Evolutionary conservation across 2,797 vertebrate species (phyloP), one percentile per base, ranked within the genome.

Genomic region (Urosaurus nigricauda): DNA sequence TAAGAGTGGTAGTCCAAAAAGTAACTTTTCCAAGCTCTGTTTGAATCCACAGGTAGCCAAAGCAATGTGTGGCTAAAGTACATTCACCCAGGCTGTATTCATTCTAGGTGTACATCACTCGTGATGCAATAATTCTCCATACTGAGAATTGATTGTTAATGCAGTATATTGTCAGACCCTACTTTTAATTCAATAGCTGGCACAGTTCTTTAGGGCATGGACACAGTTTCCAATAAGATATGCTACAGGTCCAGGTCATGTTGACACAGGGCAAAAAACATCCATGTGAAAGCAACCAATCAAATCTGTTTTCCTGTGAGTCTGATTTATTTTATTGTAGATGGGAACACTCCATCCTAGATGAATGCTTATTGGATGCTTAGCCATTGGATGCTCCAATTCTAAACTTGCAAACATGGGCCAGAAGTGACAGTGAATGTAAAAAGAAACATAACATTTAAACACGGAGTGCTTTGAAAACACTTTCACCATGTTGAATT

Each of bases 141-240:
- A 9, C 56, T 47, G 56, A 29, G 29, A n/a, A 77, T 14, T 68
- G 63, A 43, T 63, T 63, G 26, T 63, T 63, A 37, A 75, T 78
- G 56, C 29, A n/a, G 43, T 63, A 3, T 1, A 63, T 63, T 2
- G 47, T 16, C 56, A 35, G 65, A 68, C 2, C 1, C 53, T 35
- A 7, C 32, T 85, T 85, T 85, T 73, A 53, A 84, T 56, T 32
- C 9, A 75, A 56, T 63, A 73, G 29, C 79, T 81, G 65, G 26
- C 35, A 40, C 43, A 19, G 6, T 77, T 40, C 26, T n/a, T 77
- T n/a, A 32, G 3, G 29, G 4, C 6, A 14, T 77, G 56, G 37
- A 19, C 40, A n/a, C 29, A n/a, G 16, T 47, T 32, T 68, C 13
- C 43, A 84, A 5, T 47, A 16, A 32, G 13, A 58, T 19, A 24